Base-by-base conservation (phyloP, 2,797 vertebrate species). In the Xenopus petersii region DNA sequence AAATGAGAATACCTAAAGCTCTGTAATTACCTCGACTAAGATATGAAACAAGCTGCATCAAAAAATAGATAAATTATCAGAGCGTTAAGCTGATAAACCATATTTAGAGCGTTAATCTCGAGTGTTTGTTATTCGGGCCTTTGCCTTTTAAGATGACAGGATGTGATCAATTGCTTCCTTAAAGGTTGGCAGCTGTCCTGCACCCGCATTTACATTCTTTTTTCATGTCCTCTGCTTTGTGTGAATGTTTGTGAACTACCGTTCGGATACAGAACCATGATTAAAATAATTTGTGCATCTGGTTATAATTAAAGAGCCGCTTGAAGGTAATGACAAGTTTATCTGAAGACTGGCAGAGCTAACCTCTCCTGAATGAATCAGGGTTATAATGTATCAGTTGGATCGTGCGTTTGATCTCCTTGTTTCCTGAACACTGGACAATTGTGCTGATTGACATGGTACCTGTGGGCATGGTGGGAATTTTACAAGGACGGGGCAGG, bases 251-350 rank as follows among this genome's bases (percentile, higher is more conserved):
- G 90, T 83, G 86, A 91, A 86, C 90, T 89, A 89, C 88, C 86
- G 89, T 89, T 89, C 89, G 91, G 86, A 91, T 88, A 92, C 88
- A 88, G 86, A 88, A 84, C 85, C 81, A 85, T 0, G 82, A 91
- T 91, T 91, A 89, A 92, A 91, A 90, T 91, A 91, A 93, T 92
- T 88, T 86, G 90, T 87, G 88, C 89, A 91, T 90, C 89, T 91
- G 88, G 81, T 87, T 90, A 89, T 92, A 91, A 92, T 92, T 91
- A 92, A 90, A 93, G 89, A 82, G 83, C 84, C 79, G 84, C 26
- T 85, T 88, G 87, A 87, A 85, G 5, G 46, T 87, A 92, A 88
- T 88, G 89, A 91, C 87, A 90, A 88, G 84, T 89, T 88, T 87
- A 91, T 89, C 85, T 60, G 15, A 71, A 74, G 61, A 61, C 60